These are phyloP conservation scores for Mixornis gularis DNA, from an alignment of 2,113 vertebrate species.

Conservation along the genomic window DNA sequence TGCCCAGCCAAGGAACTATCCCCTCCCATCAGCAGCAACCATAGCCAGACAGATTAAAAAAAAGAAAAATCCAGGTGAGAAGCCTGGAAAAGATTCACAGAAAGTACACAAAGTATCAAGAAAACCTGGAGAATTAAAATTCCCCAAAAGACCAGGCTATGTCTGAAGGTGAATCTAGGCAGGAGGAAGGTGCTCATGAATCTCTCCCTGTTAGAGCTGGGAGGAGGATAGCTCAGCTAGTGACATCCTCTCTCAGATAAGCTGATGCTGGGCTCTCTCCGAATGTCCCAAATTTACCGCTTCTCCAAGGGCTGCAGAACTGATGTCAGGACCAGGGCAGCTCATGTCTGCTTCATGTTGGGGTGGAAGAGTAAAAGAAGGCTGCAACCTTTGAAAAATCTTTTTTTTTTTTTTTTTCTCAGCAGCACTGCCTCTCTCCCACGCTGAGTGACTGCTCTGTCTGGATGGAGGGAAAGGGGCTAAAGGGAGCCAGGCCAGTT, in stretches of 20 bases:
- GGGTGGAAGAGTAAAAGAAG: neutral
- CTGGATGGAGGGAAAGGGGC: neutral
- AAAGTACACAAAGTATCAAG: neutral
- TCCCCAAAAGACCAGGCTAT: neutral
- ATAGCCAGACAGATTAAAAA: neutral
- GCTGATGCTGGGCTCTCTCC: neutral
- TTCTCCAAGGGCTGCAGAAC: neutral
- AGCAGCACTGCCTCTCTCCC: fast-evolving
- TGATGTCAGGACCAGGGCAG: neutral
- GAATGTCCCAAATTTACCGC: neutral
- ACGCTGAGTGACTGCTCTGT: neutral
- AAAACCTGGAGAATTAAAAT: neutral
- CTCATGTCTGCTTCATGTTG: neutral
- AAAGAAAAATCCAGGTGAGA: neutral
- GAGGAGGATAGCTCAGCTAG: neutral
- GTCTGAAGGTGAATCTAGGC: neutral
- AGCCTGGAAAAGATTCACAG: conserved; percentile 30
- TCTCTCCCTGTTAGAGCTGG: neutral
- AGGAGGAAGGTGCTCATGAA: neutral
- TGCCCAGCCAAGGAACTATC: conserved; percentile 32
- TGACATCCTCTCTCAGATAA: neutral
- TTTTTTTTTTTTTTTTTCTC: neutral
- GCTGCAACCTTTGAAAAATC: neutral
- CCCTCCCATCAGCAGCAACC: conserved; percentile 3
- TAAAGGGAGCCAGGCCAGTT: neutral